A percentile compares a stretch with the other conserved stretches of the same genome.
phyloP scores from a whole-genome alignment of 2,888 invertebrate genomes.

The Temnothorax unifasciatus region DNA sequence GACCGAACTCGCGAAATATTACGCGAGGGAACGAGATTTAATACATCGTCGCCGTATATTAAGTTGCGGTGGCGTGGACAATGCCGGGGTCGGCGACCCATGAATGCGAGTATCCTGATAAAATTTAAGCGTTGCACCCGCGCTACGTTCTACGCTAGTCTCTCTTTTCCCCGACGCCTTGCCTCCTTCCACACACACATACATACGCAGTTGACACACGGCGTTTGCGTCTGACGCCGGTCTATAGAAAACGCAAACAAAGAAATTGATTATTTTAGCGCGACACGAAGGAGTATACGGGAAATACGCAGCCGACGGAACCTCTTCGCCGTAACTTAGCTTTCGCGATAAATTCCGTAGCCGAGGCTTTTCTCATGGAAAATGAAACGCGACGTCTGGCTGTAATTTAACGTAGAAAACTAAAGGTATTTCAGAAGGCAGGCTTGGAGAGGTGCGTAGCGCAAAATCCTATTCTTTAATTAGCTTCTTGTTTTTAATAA shows the following conservation, averaged over 20 bases:
- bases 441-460: too few species aligned
- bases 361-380: conserved; percentile 15
- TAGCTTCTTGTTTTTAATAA: conserved; percentile 9
- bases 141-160: background rate
- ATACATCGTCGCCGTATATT: conserved; percentile 50
- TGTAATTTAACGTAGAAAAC: conserved; percentile 22
- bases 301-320: conserved; percentile 26
- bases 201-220: conserved; percentile 20
- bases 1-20: conserved; percentile 18
- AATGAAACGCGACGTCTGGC: conserved; percentile 18
- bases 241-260: conserved; percentile 45
- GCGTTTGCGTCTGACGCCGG: conserved; percentile 41
- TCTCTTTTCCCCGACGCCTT: background rate
- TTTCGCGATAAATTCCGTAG: conserved; percentile 34
- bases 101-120: conserved; percentile 51
- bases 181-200: background rate
- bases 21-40: conserved; percentile 32
- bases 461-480: background rate
- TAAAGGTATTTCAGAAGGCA: background rate
- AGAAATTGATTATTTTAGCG: conserved; percentile 54
- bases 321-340: conserved; percentile 14
- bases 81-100: conserved; percentile 36
- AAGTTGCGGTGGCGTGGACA: conserved; percentile 40
- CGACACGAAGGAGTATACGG: background rate
- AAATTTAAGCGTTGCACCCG: conserved; percentile 41